A percentile compares a stretch with the other conserved stretches of the same genome.
phyloP scores from a whole-genome alignment of 2,797 vertebrate species.

The Sternotherus odoratus region DNA sequence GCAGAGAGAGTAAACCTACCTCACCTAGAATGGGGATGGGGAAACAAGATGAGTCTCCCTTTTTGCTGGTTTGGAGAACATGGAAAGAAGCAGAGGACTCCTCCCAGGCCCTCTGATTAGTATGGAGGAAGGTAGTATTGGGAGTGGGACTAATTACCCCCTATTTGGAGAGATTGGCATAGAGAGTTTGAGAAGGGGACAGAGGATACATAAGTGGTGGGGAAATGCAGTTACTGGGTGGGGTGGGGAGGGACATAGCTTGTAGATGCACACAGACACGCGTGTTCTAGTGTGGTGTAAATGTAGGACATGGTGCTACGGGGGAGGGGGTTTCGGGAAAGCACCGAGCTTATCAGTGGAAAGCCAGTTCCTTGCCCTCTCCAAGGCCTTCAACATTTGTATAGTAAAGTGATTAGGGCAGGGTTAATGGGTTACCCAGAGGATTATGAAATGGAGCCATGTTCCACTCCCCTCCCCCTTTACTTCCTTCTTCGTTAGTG shows the following conservation, averaged over 20 bases:
- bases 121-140: background rate
- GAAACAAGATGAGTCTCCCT: background rate
- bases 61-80: background rate
- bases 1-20: background rate
- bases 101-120: background rate
- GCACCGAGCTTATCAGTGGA: background rate
- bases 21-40: background rate
- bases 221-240: background rate
- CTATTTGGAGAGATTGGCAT: background rate
- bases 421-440: background rate
- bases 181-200: background rate
- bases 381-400: background rate
- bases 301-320: background rate
- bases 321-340: background rate
- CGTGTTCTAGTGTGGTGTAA: background rate
- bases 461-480: background rate
- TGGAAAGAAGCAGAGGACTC: background rate
- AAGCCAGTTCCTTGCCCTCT: background rate
- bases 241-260: background rate
- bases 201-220: background rate
- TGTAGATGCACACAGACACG: background rate
- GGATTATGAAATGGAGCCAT: background rate
- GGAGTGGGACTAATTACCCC: background rate
- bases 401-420: background rate
- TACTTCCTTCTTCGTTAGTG: background rate